Base-by-base conservation (phyloP, 2,888 invertebrate genomes). In the Zygogramma bicolorata region DNA sequence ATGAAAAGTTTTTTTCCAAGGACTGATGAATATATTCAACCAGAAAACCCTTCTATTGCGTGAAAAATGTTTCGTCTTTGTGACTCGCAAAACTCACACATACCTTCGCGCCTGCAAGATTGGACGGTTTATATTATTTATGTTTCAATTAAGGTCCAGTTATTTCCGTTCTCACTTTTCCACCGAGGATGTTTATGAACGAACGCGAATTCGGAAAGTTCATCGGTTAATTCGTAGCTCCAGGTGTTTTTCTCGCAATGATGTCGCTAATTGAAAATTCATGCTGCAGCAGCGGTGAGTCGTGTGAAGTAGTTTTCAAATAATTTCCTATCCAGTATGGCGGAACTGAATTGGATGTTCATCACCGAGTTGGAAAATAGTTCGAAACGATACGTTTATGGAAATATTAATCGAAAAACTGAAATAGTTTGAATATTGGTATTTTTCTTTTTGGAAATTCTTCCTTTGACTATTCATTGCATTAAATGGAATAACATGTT, bases 251-350 rank as follows among this genome's bases (percentile, higher is more conserved):
- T 53, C n/a, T 27, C 53, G 53, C 6, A 6, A 6, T 25, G 27
- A 27, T 53, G 27, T 53, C 22, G 25, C 53, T 53, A 53, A 53
- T 53, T 53, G 53, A 7, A 27, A 53, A 53, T 53, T 53, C 53
- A 53, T 22, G n/a, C 53, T 53, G 53, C 27, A 53, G n/a, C 53
- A 53, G 22, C 53, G 53, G 27, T 18, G 42, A 42, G 18, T 18
- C 15, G 18, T 42, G 25, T 53, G n/a, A 53, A 53, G 25, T 13
- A 53, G 27, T 53, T 53, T 27, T 27, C 27, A 53, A 53, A 25
- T 53, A 53, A 53, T 53, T 27, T n/a, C 53, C 13, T 7, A 13
- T 25, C 25, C 27, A 53, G n/a, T 25, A 25, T 27, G 27, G 53
- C 25, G 27, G 27, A 53, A n/a, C 25, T 27, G 27, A 27, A 53